phyloP scores from a whole-genome alignment of 2,888 invertebrate species.

The Drosophila subquinaria region DNA sequence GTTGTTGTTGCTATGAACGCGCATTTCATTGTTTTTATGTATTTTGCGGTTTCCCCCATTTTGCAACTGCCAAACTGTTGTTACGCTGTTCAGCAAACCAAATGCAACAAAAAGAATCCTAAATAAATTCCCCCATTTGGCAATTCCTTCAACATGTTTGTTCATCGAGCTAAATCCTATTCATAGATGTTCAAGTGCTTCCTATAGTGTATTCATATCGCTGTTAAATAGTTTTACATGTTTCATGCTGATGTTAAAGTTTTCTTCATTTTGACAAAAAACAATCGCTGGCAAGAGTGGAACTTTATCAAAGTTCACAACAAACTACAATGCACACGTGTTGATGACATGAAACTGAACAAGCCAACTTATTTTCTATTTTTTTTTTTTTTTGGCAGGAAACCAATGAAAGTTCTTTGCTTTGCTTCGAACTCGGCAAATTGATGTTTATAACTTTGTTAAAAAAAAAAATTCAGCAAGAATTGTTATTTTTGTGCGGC shows the following conservation, averaged over 20 bases:
- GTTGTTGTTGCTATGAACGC: constrained; percentile 24
- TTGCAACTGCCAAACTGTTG: constrained; percentile 13
- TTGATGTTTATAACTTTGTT: constrained; percentile 7
- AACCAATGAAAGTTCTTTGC: constrained; percentile 12
- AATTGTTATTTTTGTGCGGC: not conserved
- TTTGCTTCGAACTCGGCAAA: not conserved
- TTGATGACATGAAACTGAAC: constrained; percentile 13
- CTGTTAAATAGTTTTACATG: constrained; percentile 6
- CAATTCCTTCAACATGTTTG: constrained; percentile 30
- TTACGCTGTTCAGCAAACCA: constrained; percentile 21
- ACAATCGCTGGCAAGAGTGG: not conserved
- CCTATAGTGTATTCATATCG: constrained; percentile 11
- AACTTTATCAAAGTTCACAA: constrained; percentile 14
- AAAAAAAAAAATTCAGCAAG: constrained; percentile 6
- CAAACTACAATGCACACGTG: constrained; percentile 14
- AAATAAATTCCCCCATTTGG: constrained; percentile 11
- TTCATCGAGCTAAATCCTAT: constrained; percentile 8
- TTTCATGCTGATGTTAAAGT: constrained; percentile 9
- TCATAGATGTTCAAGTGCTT: constrained; percentile 11
- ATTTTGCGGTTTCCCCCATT: constrained; percentile 35
- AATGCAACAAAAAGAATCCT: constrained; percentile 12
- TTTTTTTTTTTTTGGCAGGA: not conserved
- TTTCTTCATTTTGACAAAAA: constrained; percentile 6
- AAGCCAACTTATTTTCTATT: not conserved
- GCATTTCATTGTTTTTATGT: constrained; percentile 43